Percentiles rank a stretch among this genome's conserved stretches.
Evolutionary conservation across 2,113 vertebrate genomes (phyloP).

Genomic region (Lepus americanus): DNA sequence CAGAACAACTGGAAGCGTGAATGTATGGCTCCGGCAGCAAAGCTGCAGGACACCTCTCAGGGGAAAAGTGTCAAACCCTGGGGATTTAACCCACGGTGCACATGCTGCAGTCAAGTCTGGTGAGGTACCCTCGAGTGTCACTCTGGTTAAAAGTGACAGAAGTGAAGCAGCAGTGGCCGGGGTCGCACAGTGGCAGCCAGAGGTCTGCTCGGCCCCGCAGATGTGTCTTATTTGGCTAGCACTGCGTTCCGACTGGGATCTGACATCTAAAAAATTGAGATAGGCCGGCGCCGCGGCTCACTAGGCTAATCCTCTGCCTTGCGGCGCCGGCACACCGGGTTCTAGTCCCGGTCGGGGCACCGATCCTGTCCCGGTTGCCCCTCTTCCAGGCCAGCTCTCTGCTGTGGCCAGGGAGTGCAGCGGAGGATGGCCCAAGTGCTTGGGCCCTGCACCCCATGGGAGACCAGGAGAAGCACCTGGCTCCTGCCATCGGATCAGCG

Average conservation of each 20-base stretch:
- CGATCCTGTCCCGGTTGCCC: too few species aligned
- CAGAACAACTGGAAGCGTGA: not conserved
- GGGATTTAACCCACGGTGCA: not conserved
- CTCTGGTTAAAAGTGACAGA: not conserved
- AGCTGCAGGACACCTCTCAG: not conserved
- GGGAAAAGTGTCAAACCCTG: not conserved
- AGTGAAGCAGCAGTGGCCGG: slow-evolving; percentile 17
- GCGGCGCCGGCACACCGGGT: too few species aligned
- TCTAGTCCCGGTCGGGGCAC: too few species aligned
- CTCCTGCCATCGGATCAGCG: too few species aligned
- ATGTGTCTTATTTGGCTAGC: slow-evolving; percentile 45
- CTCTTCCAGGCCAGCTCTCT: too few species aligned
- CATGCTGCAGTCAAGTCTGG: not conserved
- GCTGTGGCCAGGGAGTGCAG: too few species aligned
- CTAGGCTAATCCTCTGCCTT: too few species aligned
- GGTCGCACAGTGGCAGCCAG: not conserved
- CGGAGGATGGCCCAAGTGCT: too few species aligned
- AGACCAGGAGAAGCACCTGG: too few species aligned
- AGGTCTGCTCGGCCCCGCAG: slow-evolving; percentile 2
- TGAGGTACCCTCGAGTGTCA: not conserved
- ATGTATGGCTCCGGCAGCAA: slow-evolving; percentile 1
- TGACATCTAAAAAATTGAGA: not conserved
- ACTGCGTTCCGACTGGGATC: not conserved
- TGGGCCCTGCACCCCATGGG: too few species aligned
- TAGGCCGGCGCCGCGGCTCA: too few species aligned